A percentile compares a stretch with the other conserved stretches of the same genome.
Evolutionary conservation across 2,113 vertebrate genomes (phyloP).

Genomic region (Archilochus colubris): DNA sequence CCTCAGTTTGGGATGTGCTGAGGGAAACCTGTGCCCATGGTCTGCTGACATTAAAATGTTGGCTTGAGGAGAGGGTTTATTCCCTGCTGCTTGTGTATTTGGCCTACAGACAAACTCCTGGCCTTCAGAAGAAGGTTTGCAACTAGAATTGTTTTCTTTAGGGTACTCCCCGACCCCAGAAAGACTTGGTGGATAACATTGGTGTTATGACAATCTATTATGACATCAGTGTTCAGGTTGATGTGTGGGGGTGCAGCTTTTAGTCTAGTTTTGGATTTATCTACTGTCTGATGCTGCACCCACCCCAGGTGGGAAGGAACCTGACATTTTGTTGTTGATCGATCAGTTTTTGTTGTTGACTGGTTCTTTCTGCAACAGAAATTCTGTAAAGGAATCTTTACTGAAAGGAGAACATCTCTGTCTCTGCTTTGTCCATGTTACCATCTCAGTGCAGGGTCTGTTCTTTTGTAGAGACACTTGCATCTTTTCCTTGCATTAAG

Average conservation of each 20-base stretch:
- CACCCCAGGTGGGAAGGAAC: neutral
- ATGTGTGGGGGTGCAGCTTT: neutral
- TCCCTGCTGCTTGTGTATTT: neutral
- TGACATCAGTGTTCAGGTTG: neutral
- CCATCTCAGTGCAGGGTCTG: neutral
- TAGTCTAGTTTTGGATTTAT: neutral
- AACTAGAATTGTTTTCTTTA: neutral
- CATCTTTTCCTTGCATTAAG: neutral
- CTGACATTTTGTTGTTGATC: neutral
- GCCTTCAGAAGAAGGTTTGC: neutral
- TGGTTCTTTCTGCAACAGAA: too few relatives aligned
- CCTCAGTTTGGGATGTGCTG: neutral
- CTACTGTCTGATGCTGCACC: neutral
- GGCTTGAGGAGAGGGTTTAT: accelerated
- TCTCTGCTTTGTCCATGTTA: neutral
- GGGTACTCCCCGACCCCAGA: neutral
- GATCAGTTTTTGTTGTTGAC: too few relatives aligned
- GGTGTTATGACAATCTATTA: neutral
- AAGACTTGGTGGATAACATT: neutral
- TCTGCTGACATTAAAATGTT: neutral
- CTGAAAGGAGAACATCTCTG: too few relatives aligned
- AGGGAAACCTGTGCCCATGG: neutral
- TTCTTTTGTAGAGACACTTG: neutral
- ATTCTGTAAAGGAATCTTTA: too few relatives aligned
- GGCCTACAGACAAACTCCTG: neutral